A percentile compares a stretch with the other conserved stretches of the same genome.
Conservation (phyloP, 2,888 invertebrate genomes). For the Acrocyrtus sp. region DNA sequence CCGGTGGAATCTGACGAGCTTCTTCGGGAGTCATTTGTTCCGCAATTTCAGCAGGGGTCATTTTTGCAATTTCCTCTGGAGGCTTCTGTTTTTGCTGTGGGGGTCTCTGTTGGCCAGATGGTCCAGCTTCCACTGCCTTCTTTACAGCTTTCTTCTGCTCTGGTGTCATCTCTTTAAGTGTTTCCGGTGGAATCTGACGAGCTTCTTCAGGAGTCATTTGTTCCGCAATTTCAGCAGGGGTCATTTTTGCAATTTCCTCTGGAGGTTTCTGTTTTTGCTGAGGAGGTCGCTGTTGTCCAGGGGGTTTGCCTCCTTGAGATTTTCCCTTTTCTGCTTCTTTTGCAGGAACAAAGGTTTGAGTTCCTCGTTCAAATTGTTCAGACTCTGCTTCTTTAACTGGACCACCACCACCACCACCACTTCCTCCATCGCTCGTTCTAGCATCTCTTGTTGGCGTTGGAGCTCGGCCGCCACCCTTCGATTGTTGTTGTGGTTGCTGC, state of each 20-base stretch:
- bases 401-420: neutral
- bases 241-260: slow-evolving; percentile 25
- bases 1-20: slow-evolving; percentile 6
- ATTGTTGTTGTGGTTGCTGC: neutral
- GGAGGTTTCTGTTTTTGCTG: slow-evolving; percentile 6
- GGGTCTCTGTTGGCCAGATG: neutral
- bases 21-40: slow-evolving; percentile 22
- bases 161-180: slow-evolving; percentile 15
- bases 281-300: neutral
- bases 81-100: slow-evolving; percentile 9
- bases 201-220: slow-evolving; percentile 26
- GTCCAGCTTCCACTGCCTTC: neutral
- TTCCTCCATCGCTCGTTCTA: neutral
- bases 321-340: slow-evolving; percentile 15
- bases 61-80: slow-evolving; percentile 3
- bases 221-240: slow-evolving; percentile 16
- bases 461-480: neutral
- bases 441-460: neutral
- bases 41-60: slow-evolving; percentile 4
- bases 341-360: slow-evolving; percentile 15
- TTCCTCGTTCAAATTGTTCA: slow-evolving; percentile 31
- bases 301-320: too few species aligned
- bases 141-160: slow-evolving; percentile 37
- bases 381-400: neutral
- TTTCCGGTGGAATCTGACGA: slow-evolving; percentile 1